A percentile compares a stretch with the other conserved stretches of the same genome.
Evolutionary conservation across 2,888 invertebrate species (phyloP).

Genomic region (Coremacera marginata): DNA sequence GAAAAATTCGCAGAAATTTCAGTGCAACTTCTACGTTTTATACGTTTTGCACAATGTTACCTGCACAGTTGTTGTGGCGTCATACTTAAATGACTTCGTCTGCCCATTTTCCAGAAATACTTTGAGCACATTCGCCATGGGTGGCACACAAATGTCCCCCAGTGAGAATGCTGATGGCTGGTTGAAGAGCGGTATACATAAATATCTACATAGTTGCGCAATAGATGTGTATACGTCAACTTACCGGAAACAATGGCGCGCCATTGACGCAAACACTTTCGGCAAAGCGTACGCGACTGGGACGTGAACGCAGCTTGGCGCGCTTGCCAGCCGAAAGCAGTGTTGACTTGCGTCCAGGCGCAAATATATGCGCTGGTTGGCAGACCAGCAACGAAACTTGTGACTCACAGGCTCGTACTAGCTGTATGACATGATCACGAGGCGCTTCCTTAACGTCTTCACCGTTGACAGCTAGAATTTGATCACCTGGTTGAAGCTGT

Average conservation of each 20-base stretch:
- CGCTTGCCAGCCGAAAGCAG: slow-evolving; percentile 89
- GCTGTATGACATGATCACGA: slow-evolving; percentile 88
- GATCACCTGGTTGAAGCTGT: slow-evolving; percentile 88
- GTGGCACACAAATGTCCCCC: slow-evolving; percentile 86
- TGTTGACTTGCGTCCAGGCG: slow-evolving; percentile 80
- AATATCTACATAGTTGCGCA: background rate
- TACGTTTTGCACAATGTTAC: slow-evolving; percentile 56
- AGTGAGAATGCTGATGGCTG: slow-evolving; percentile 87
- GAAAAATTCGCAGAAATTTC: background rate
- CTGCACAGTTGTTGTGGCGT: slow-evolving; percentile 87
- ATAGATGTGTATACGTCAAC: slow-evolving; percentile 27
- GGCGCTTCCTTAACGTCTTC: slow-evolving; percentile 90
- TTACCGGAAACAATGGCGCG: slow-evolving; percentile 83
- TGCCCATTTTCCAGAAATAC: slow-evolving; percentile 96
- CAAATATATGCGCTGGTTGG: slow-evolving; percentile 81
- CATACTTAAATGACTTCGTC: slow-evolving; percentile 95
- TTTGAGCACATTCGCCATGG: slow-evolving; percentile 94
- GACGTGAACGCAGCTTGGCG: slow-evolving; percentile 83
- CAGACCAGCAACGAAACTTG: slow-evolving; percentile 84
- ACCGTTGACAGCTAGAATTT: slow-evolving; percentile 90
- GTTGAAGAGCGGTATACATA: slow-evolving; percentile 54
- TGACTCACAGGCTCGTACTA: slow-evolving; percentile 85
- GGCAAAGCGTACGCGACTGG: slow-evolving; percentile 88
- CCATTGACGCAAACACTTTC: slow-evolving; percentile 91
- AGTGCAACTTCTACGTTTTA: background rate